These are phyloP conservation scores for Panthera uncia DNA, from an alignment of 2,113 vertebrate genomes.

Conservation along the genomic window DNA sequence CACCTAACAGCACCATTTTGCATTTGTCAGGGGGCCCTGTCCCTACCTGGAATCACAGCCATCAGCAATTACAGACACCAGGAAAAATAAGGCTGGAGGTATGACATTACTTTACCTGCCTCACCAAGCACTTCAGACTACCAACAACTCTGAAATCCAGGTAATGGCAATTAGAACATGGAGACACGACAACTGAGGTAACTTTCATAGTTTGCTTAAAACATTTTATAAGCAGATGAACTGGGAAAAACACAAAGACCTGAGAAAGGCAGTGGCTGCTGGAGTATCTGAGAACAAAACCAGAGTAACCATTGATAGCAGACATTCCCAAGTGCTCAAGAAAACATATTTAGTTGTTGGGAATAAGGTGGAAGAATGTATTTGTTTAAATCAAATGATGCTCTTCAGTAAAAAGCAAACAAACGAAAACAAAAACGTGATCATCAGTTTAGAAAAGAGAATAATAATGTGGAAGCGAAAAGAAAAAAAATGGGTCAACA, in stretches of 20 bases:
- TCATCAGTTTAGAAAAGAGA: not conserved
- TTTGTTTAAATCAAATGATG: not conserved
- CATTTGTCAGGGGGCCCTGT: not conserved
- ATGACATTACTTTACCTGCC: not conserved
- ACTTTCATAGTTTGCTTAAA: not conserved
- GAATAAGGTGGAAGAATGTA: not conserved
- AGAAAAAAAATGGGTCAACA: not conserved
- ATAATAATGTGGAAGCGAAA: not conserved
- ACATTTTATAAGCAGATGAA: not conserved
- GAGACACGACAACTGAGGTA: rapidly evolving
- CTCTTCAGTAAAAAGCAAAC: not conserved
- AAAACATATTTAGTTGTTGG: not conserved
- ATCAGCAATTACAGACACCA: not conserved
- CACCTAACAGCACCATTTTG: not conserved
- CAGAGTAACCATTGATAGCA: not conserved
- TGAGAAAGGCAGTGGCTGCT: not conserved
- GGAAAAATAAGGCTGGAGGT: not conserved
- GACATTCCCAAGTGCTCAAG: not conserved
- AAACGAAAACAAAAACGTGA: not conserved
- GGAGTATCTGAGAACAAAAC: not conserved
- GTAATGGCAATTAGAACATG: not conserved
- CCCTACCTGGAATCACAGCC: not conserved
- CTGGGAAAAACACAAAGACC: not conserved
- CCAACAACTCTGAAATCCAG: not conserved
- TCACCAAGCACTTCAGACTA: not conserved